Evolutionary conservation across 2,888 invertebrate species (phyloP), one percentile per base, ranked within the genome.

Genomic region (Ceramica pisi): DNA sequence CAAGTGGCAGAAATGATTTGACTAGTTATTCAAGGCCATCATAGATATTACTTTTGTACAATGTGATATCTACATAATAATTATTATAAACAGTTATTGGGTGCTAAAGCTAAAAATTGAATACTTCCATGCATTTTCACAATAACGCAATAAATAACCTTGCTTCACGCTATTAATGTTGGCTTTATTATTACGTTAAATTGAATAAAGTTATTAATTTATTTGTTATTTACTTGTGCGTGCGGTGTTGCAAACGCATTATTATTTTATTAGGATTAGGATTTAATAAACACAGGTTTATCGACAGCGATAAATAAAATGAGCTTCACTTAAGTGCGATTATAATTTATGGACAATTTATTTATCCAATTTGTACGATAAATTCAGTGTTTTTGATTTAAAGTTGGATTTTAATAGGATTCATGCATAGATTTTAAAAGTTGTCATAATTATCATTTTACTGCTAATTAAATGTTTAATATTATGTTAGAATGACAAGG

Each of bases 401-500:
- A 66, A 66, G 72, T 80, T 75, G 71, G 70, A 78, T 82, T 86
- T 88, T 84, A 86, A 85, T 82, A 78, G 87, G 88, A 84, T 67
- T 68, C 89, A 82, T 89, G 89, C 89, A 83, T 76, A 76, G 80
- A 82, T 86, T 84, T 87, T 87, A 86, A 57, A 50, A 75, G 57
- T 80, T 48, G 21, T 70, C 68, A 75, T 72, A 71, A 63, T 67
- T 77, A 75, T 53, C 78, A 80, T 81, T 53, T 79, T 75, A 59
- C 23, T 73, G 80, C 67, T 78, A 77, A 77, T 81, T 83, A 82
- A 74, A 72, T 68, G 56, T 80, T 88, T 75, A 83, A 82, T 81
- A 83, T 70, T 71, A 67, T 83, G 86, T 94, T 94, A 94, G 88
- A 86, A 90, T 91, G 93, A 94, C 89, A 90, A 91, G 92, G 87